These are phyloP conservation scores for Ianthella basta DNA, from an alignment of 37 sponge, comb jelly and placozoan genomes.

Conservation along the genomic window DNA sequence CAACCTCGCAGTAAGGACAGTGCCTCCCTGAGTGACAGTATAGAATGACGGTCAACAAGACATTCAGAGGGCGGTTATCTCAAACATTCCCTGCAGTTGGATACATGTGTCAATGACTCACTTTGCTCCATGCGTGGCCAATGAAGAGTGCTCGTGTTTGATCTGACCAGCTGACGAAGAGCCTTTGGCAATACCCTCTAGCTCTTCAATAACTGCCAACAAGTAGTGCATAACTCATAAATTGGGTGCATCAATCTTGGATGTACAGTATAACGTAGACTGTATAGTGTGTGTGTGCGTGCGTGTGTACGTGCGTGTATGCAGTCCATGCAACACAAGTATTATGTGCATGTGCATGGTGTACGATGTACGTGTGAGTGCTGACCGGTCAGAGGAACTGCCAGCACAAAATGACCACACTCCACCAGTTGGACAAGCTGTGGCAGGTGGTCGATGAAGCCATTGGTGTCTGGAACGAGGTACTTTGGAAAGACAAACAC, in stretches of 20 bases:
- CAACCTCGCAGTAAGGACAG: not conserved
- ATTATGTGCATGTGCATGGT: too few relatives aligned
- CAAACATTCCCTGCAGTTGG: too few relatives aligned
- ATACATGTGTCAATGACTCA: not conserved
- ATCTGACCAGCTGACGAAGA: not conserved
- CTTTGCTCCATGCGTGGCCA: conserved; percentile 45
- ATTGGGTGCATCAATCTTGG: too few relatives aligned
- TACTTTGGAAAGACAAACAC: conserved; percentile 59
- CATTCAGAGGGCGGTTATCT: not conserved
- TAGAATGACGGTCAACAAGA: not conserved
- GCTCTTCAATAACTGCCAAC: conserved; percentile 58
- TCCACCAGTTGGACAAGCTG: conserved; percentile 45
- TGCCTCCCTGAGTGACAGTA: not conserved
- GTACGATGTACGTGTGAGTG: not conserved
- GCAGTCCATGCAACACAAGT: too few relatives aligned
- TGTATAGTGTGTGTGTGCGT: too few relatives aligned
- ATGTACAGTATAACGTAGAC: too few relatives aligned
- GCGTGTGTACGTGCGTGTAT: too few relatives aligned
- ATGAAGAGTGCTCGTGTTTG: not conserved
- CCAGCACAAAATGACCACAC: conserved; percentile 53
- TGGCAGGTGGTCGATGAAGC: conserved; percentile 74
- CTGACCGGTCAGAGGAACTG: conserved; percentile 77
- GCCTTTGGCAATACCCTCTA: conserved; percentile 79
- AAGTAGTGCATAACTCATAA: too few relatives aligned
- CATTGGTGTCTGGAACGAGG: conserved; percentile 88